Conservation (phyloP, 2,113 vertebrate species). For the Stomatorhinus ivindoensis region DNA sequence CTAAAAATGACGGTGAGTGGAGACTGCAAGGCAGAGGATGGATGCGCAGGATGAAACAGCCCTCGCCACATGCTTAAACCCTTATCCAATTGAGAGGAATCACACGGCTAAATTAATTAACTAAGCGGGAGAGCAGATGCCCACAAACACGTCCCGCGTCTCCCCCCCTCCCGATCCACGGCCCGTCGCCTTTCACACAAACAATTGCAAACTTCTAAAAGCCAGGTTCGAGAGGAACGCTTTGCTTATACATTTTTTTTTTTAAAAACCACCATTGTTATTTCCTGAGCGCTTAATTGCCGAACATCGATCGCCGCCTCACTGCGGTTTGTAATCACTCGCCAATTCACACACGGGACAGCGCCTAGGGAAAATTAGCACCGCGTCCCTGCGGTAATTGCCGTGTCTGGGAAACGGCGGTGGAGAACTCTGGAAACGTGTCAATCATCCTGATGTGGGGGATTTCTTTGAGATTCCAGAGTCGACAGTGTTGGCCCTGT, state of each 20-base stretch:
- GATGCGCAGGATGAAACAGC: background rate
- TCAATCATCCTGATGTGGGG: background rate
- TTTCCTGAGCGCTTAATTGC: slow-evolving; percentile 18
- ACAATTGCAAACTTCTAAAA: background rate
- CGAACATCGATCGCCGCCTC: slow-evolving; percentile 6
- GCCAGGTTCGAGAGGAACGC: background rate
- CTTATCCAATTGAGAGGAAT: background rate
- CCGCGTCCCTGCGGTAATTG: background rate
- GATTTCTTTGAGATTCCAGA: background rate
- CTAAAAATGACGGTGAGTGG: background rate
- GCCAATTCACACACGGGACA: background rate
- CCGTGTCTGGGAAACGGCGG: background rate
- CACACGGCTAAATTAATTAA: background rate
- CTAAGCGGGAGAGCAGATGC: background rate
- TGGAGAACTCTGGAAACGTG: no score
- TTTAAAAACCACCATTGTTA: no score
- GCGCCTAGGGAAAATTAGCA: slow-evolving; percentile 13
- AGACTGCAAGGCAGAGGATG: background rate
- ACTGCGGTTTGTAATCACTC: slow-evolving; percentile 10
- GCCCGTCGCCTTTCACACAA: background rate
- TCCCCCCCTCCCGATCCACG: background rate
- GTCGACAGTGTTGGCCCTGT: background rate
- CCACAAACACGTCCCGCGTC: background rate
- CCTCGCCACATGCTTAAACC: background rate
- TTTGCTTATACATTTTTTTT: no score